These are phyloP conservation scores for Lymantria monacha DNA, from an alignment of 2,888 invertebrate species.

Conservation along the genomic window DNA sequence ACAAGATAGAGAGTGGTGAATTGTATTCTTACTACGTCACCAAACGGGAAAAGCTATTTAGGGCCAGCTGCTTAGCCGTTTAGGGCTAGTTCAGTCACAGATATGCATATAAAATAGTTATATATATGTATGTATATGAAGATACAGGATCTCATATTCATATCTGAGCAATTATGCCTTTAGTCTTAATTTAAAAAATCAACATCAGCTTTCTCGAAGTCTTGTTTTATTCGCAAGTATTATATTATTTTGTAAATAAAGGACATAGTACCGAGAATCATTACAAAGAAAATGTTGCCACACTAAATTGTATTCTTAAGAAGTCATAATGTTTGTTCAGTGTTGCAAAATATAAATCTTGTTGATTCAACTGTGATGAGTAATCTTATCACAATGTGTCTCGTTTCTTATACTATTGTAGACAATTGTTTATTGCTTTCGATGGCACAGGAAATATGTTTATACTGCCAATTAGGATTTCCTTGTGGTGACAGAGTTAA, in stretches of 20 bases:
- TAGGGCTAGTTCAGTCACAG: no score
- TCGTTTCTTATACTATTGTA: constrained; percentile 2
- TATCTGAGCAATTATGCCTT: no score
- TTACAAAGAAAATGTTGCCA: constrained; percentile 39
- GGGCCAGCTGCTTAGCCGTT: no score
- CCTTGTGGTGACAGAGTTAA: no score
- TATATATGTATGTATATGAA: no score
- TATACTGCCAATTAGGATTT: no score
- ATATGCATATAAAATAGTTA: no score
- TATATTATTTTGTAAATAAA: not conserved
- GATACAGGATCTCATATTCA: no score
- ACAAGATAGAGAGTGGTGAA: no score
- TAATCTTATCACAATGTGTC: not conserved
- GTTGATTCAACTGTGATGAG: not conserved
- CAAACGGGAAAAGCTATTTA: no score
- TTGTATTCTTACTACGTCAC: no score
- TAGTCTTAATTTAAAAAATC: not conserved
- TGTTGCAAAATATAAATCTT: not conserved
- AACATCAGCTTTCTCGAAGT: constrained; percentile 3
- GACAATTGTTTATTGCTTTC: not conserved
- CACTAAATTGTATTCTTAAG: constrained; percentile 25
- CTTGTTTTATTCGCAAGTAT: not conserved
- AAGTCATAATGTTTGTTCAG: constrained; percentile 19
- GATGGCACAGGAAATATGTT: not conserved
- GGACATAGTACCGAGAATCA: constrained; percentile 32